Conservation (phyloP, 2,797 vertebrate species). For the Choloepus didactylus region DNA sequence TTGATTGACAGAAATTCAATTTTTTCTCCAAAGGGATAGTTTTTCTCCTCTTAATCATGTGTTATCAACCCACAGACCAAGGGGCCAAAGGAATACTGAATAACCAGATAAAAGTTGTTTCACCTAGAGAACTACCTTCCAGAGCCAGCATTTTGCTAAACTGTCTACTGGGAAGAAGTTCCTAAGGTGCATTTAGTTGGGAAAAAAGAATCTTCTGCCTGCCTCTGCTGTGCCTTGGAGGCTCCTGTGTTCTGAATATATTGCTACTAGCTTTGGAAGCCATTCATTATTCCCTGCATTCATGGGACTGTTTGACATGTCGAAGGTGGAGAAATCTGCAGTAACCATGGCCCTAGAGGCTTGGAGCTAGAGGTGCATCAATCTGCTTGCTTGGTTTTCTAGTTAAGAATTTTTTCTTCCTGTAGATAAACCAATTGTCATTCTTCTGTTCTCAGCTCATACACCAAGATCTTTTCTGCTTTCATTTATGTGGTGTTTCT, state of each 20-base stretch:
- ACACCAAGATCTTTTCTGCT: neutral
- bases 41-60: neutral
- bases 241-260: constrained; percentile 74
- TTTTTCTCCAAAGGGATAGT: constrained; percentile 1
- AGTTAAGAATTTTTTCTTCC: constrained; percentile 65
- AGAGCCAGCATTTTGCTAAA: constrained; percentile 77
- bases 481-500: constrained; percentile 56
- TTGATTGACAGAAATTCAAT: constrained; percentile 62
- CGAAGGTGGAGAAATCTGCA: constrained; percentile 71
- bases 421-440: constrained; percentile 76
- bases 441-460: constrained; percentile 59
- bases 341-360: constrained; percentile 80
- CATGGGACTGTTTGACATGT: constrained; percentile 77
- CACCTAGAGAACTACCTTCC: constrained; percentile 70
- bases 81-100: constrained; percentile 28
- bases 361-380: constrained; percentile 80
- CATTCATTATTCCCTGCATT: constrained; percentile 80
- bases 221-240: constrained; percentile 71
- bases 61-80: neutral
- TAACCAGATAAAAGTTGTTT: constrained; percentile 51
- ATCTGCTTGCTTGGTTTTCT: constrained; percentile 76
- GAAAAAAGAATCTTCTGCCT: constrained; percentile 72
- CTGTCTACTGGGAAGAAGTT: constrained; percentile 72
- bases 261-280: constrained; percentile 84
- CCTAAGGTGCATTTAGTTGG: constrained; percentile 38